Percentiles rank a stretch among this genome's conserved stretches.
Evolutionary conservation across 2,797 vertebrate genomes (phyloP).

Genomic region (Naso thynnoides): DNA sequence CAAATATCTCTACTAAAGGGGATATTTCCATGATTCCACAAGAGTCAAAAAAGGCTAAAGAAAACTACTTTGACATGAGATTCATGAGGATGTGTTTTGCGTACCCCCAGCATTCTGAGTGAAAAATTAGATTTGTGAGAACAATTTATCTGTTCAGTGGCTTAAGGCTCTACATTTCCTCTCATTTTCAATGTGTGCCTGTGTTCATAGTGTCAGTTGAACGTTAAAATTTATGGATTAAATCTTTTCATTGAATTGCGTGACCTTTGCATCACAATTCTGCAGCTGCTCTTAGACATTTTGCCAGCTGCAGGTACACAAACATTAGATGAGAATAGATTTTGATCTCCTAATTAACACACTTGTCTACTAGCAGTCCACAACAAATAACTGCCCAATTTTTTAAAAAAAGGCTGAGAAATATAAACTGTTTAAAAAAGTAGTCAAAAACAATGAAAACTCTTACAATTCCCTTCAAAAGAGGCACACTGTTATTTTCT

Average conservation of each 20-base stretch:
- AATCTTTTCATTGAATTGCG: conserved; percentile 2
- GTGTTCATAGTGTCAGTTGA: conserved; percentile 19
- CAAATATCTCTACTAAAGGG: conserved; percentile 29
- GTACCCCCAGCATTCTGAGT: conserved; percentile 29
- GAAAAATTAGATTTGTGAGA: conserved; percentile 28
- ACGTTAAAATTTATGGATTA: conserved; percentile 5
- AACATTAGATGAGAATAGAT: not conserved
- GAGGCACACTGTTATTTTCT: too few relatives aligned
- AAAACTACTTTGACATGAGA: conserved; percentile 13
- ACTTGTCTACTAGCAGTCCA: not conserved
- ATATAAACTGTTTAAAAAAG: too few relatives aligned
- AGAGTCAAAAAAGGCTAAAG: conserved; percentile 17
- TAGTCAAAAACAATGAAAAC: too few relatives aligned
- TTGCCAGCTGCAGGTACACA: not conserved
- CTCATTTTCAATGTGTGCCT: conserved; percentile 10
- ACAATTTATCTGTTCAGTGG: conserved; percentile 13
- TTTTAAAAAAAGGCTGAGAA: too few relatives aligned
- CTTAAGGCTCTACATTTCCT: conserved; percentile 5
- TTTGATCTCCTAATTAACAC: not conserved
- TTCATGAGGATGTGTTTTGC: conserved; percentile 11
- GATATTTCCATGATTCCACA: conserved; percentile 42
- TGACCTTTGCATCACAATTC: not conserved
- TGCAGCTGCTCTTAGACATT: conserved; percentile 2
- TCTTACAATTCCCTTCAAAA: too few relatives aligned
- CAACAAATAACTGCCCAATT: too few relatives aligned